phyloP scores from a whole-genome alignment of 2,797 vertebrate species.

The Paratrypauchen microcephalus region DNA sequence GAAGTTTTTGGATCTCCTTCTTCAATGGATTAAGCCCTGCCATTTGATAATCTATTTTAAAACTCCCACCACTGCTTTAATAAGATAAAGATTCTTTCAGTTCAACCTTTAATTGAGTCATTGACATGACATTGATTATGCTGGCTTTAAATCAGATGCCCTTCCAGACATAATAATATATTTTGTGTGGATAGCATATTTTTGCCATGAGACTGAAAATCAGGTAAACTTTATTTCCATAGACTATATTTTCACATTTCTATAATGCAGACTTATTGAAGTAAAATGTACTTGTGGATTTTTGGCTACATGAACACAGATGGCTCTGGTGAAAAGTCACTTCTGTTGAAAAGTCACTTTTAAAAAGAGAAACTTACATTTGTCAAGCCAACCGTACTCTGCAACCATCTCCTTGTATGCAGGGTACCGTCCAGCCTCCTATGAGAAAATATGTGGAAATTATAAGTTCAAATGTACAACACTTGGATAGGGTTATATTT shows the following conservation, averaged over 20 bases:
- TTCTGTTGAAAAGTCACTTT: too few relatives aligned
- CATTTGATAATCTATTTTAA: not conserved
- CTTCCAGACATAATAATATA: too few relatives aligned
- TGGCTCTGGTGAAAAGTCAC: too few relatives aligned
- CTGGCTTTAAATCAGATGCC: too few relatives aligned
- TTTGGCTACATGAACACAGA: too few relatives aligned
- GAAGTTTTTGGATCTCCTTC: not conserved
- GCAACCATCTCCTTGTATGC: conserved; percentile 98
- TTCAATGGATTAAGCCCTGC: not conserved
- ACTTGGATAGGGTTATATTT: not conserved
- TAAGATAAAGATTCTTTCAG: not conserved
- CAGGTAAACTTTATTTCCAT: too few relatives aligned
- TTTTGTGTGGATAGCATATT: too few relatives aligned
- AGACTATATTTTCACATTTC: too few relatives aligned
- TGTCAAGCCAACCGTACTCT: conserved; percentile 96
- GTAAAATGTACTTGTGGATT: too few relatives aligned
- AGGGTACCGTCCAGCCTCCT: conserved; percentile 95
- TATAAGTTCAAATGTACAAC: not conserved
- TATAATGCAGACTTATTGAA: too few relatives aligned
- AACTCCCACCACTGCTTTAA: not conserved
- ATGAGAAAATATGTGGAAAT: conserved; percentile 15
- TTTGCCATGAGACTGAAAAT: too few relatives aligned
- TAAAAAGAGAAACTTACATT: conserved; percentile 76
- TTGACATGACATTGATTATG: not conserved
- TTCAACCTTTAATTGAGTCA: too few relatives aligned